Conservation (phyloP, 2,888 invertebrate genomes). For the Pachymerium ferrugineum region DNA sequence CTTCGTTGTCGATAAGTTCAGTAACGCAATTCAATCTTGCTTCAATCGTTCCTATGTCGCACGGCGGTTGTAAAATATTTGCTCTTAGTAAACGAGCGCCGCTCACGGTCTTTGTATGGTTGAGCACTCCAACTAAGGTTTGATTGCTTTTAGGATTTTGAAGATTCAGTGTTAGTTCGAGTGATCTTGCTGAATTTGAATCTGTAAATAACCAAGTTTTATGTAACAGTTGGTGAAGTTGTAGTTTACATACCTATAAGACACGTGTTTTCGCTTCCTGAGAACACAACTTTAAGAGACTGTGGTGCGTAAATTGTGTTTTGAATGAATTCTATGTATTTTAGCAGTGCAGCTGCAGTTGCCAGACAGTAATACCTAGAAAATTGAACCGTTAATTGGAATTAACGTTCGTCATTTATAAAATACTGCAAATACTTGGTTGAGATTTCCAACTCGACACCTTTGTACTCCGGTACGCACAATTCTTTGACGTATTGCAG, state of each 20-base stretch:
- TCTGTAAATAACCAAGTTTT: conserved; percentile 54
- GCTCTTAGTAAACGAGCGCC: conserved; percentile 74
- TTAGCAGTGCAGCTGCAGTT: conserved; percentile 74
- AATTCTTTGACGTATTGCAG: conserved; percentile 65
- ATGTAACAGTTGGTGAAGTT: not conserved
- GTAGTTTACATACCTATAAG: conserved; percentile 63
- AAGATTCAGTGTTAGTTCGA: conserved; percentile 53
- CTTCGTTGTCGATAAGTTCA: conserved; percentile 65
- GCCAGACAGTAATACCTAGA: conserved; percentile 77
- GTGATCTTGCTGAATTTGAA: conserved; percentile 68
- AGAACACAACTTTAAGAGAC: conserved; percentile 73
- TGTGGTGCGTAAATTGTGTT: conserved; percentile 66
- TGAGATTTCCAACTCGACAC: conserved; percentile 48
- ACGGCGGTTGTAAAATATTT: conserved; percentile 64
- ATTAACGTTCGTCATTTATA: too few species aligned
- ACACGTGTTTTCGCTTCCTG: conserved; percentile 72
- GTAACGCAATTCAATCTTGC: conserved; percentile 66
- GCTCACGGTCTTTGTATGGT: conserved; percentile 63
- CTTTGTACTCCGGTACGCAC: conserved; percentile 61
- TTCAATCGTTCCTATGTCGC: conserved; percentile 60
- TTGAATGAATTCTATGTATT: conserved; percentile 74
- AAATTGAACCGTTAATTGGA: conserved; percentile 32
- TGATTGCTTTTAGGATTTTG: conserved; percentile 47
- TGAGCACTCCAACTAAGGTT: conserved; percentile 61
- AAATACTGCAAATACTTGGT: conserved; percentile 43